A percentile compares a stretch with the other conserved stretches of the same genome.
Evolutionary conservation across 2,888 invertebrate genomes (phyloP).

Genomic region (Resseliella maxima): DNA sequence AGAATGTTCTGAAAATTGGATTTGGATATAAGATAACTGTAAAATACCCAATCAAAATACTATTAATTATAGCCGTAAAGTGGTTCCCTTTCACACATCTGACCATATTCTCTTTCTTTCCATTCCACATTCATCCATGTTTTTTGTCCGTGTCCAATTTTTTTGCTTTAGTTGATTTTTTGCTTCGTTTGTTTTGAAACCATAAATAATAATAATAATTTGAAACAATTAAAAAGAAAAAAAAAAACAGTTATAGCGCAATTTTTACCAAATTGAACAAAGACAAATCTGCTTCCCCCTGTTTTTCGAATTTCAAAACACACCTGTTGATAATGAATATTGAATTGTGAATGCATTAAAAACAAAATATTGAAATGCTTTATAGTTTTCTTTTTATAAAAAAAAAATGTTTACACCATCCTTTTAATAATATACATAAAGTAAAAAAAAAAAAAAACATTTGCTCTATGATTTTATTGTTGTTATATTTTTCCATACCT

Average conservation of each 20-base stretch:
- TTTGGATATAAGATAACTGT: no score
- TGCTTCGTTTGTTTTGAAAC: neutral
- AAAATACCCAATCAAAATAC: no score
- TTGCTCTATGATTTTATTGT: constrained; percentile 44
- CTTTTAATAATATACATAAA: neutral
- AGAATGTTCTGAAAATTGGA: no score
- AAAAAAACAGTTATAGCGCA: no score
- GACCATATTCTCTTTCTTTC: neutral
- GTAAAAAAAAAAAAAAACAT: neutral
- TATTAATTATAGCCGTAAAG: no score
- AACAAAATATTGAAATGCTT: neutral
- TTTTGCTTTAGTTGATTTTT: neutral
- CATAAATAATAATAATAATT: neutral
- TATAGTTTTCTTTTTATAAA: no score
- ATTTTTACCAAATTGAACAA: neutral
- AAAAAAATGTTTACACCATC: constrained; percentile 7
- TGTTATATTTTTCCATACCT: constrained; percentile 46
- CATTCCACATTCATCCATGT: neutral
- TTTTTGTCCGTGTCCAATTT: neutral
- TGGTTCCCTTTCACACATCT: no score
- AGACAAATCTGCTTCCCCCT: neutral
- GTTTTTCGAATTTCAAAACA: neutral
- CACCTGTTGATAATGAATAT: constrained; percentile 53
- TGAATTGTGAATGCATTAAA: constrained; percentile 41
- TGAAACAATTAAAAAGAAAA: no score